Evolutionary conservation across 2,113 vertebrate species (phyloP), one percentile per base, ranked within the genome.

Genomic region (Scalopus aquaticus): DNA sequence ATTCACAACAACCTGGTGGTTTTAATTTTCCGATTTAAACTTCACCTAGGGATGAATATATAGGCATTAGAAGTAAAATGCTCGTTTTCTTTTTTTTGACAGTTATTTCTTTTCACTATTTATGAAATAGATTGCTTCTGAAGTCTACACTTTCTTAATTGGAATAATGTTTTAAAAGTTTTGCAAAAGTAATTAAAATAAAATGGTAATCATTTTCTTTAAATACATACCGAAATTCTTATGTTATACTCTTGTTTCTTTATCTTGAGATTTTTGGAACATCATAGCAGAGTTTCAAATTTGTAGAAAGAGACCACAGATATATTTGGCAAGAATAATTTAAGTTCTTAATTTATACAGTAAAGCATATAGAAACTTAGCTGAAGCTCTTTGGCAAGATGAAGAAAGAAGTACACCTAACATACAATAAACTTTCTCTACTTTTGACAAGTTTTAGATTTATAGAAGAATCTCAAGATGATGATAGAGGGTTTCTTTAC

Each of bases 141-240:
- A 93, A 80, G 74, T 2, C 67, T 46, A 60, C 11, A 65, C 85
- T 77, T 86, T 93, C 69, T 62, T 83, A 73, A 82, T 81, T 92
- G 32, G 56, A 93, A 46, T 58, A 39, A 92, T 65, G 26, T 1
- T 42, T 92, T 65, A 37, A 32, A 91, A 35, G 2, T 19, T n/a
- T 74, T 84, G 60, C 22, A 6, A 60, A 96, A 84, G 19, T 54
- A 91, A 42, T 64, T 60, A 42, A 65, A 92, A 88, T 60, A 94
- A 95, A 92, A 90, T 95, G 51, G 5, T 82, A 78, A 93, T 88
- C 2, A 51, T 90, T 83, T 83, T 87, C 65, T 92, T 92, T 90
- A 90, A 96, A 95, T 72, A 87, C 81, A 64, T 0, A 49, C 9
- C 32, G 73, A 24, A 15, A 58, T 60, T 80, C 24, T 93, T 58